phyloP scores from a whole-genome alignment of 2,113 vertebrate species.

The Camelus dromedarius region DNA sequence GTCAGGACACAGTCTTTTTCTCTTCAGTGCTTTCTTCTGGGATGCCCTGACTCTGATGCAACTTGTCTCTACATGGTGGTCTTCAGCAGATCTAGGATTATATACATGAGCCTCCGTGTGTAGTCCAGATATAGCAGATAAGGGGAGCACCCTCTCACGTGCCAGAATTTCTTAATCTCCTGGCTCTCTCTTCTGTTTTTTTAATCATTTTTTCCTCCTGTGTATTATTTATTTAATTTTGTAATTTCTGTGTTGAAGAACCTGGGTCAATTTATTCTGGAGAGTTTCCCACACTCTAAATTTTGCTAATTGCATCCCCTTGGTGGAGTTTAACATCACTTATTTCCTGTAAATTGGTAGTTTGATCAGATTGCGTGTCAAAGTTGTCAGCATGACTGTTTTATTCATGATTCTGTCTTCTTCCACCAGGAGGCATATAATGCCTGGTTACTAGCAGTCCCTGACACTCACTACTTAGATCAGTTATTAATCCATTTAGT shows the following conservation, averaged over 20 bases:
- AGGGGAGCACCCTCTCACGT: neutral
- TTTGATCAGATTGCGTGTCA: neutral
- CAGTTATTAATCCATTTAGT: neutral
- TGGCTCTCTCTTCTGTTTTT: neutral
- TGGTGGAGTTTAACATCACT: neutral
- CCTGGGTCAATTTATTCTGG: neutral
- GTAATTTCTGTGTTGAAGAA: neutral
- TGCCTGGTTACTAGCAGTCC: neutral
- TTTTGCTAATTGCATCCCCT: neutral
- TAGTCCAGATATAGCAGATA: neutral
- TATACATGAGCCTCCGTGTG: neutral
- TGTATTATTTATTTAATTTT: constrained; percentile 10
- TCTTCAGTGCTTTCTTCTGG: neutral
- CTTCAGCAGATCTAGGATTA: neutral
- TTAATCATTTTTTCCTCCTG: neutral
- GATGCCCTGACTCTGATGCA: neutral
- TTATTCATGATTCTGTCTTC: neutral
- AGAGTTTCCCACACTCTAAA: neutral
- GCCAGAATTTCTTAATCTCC: neutral
- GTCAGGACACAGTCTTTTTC: neutral
- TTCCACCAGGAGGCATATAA: neutral
- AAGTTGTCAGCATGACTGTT: neutral
- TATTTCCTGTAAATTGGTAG: neutral
- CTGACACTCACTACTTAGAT: neutral
- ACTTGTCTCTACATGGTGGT: neutral